Evolutionary conservation across 2,888 invertebrate genomes (phyloP).

Genomic region (Rambutsinella grinnellia): DNA sequence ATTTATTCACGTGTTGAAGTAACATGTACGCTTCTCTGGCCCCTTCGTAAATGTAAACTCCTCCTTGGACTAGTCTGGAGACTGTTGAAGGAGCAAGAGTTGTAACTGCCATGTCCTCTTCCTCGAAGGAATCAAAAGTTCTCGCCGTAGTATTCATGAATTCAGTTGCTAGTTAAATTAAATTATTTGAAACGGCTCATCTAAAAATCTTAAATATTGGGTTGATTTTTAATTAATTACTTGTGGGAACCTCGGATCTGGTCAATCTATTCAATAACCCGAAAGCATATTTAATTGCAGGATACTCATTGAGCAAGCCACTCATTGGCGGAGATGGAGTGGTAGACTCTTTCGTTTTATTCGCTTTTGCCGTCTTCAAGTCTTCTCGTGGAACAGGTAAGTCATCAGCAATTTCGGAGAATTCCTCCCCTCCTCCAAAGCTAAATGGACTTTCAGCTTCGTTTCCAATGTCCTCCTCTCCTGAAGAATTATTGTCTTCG

Average conservation of each 20-base stretch:
- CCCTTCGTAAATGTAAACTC: slow-evolving; percentile 59
- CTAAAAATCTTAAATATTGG: too few relatives aligned
- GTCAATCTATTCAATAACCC: slow-evolving; percentile 17
- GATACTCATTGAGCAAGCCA: slow-evolving; percentile 26
- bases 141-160: slow-evolving; percentile 33
- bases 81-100: background rate
- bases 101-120: slow-evolving; percentile 34
- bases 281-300: slow-evolving; percentile 20
- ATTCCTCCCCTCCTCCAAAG: slow-evolving; percentile 17
- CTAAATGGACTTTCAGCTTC: background rate
- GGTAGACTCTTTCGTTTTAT: too few relatives aligned
- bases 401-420: slow-evolving; percentile 6
- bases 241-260: slow-evolving; percentile 18
- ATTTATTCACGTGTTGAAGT: slow-evolving; percentile 47
- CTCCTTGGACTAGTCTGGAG: slow-evolving; percentile 40
- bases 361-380: background rate
- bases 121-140: slow-evolving; percentile 50
- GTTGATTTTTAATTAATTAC: too few relatives aligned
- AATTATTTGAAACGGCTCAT: background rate
- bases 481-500: slow-evolving; percentile 1
- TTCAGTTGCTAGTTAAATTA: slow-evolving; percentile 15
- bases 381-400: slow-evolving; percentile 1
- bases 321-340: background rate
- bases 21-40: slow-evolving; percentile 62
- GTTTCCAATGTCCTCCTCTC: background rate